These are phyloP conservation scores for Laothoe populi DNA, from an alignment of 2,888 invertebrate genomes.

Conservation along the genomic window DNA sequence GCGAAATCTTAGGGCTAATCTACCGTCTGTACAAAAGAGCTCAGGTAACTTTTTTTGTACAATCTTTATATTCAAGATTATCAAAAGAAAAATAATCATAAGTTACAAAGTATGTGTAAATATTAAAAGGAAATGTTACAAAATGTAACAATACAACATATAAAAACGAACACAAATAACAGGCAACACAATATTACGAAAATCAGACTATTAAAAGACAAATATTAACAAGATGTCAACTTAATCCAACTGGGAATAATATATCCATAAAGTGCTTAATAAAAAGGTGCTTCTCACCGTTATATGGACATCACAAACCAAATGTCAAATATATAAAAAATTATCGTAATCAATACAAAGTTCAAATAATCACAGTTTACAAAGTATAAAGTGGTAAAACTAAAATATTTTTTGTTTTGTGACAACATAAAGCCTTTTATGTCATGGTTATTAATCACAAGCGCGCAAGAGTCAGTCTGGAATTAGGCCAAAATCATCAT, in stretches of 20 bases:
- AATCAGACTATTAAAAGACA: constrained; percentile 74
- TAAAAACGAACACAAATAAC: constrained; percentile 46
- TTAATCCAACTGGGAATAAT: constrained; percentile 32
- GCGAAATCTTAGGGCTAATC: constrained; percentile 48
- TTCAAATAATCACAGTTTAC: constrained; percentile 9
- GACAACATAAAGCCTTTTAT: constrained; percentile 14
- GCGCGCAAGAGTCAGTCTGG: background rate
- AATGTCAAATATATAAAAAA: constrained; percentile 6
- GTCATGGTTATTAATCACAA: constrained; percentile 25
- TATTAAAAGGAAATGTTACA: constrained; percentile 16
- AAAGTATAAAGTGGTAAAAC: background rate
- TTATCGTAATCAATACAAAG: background rate
- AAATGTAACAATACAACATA: constrained; percentile 15
- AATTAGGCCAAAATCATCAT: constrained; percentile 18
- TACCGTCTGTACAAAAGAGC: constrained; percentile 61
- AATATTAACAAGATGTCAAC: constrained; percentile 63
- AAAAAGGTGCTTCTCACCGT: constrained; percentile 17
- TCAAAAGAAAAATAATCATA: constrained; percentile 3
- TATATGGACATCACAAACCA: constrained; percentile 6
- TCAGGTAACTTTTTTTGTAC: constrained; percentile 80
- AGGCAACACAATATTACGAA: constrained; percentile 66
- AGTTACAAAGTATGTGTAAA: constrained; percentile 1
- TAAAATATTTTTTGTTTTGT: constrained; percentile 8
- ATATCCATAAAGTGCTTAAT: constrained; percentile 15
- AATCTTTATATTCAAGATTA: constrained; percentile 37